Evolutionary conservation across 2,888 invertebrate genomes (phyloP).

Genomic region (Hanleya hanleyi): DNA sequence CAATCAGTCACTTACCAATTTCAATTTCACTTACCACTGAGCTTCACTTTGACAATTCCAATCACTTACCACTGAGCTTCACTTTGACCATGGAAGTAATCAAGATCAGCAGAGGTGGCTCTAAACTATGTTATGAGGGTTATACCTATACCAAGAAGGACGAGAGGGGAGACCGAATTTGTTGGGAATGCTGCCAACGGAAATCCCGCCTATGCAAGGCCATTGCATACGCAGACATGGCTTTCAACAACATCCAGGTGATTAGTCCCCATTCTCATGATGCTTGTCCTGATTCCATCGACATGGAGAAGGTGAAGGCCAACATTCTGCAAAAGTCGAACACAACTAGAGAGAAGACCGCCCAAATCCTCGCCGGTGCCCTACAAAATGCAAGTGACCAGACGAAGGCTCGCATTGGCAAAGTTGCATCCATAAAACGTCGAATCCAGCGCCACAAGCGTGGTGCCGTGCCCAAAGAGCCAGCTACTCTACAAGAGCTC

Average conservation of each 20-base stretch:
- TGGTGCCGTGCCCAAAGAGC: background rate
- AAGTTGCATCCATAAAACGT: too few relatives aligned
- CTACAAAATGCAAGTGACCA: background rate
- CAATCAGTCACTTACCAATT: too few relatives aligned
- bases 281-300: background rate
- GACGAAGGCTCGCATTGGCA: too few relatives aligned
- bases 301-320: background rate
- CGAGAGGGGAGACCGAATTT: background rate
- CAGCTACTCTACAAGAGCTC: too few relatives aligned
- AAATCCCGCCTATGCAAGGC: background rate
- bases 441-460: background rate
- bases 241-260: background rate
- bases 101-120: background rate
- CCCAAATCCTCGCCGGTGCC: background rate
- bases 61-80: too few relatives aligned
- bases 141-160: background rate
- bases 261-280: background rate
- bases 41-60: too few relatives aligned
- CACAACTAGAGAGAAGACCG: too few relatives aligned
- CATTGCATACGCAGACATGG: background rate
- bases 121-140: background rate
- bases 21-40: too few relatives aligned
- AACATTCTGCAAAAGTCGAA: too few relatives aligned
- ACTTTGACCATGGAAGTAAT: background rate
- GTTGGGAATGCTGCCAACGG: background rate